phyloP scores from a whole-genome alignment of 2,888 invertebrate genomes.

The Ichneumon xanthorius region DNA sequence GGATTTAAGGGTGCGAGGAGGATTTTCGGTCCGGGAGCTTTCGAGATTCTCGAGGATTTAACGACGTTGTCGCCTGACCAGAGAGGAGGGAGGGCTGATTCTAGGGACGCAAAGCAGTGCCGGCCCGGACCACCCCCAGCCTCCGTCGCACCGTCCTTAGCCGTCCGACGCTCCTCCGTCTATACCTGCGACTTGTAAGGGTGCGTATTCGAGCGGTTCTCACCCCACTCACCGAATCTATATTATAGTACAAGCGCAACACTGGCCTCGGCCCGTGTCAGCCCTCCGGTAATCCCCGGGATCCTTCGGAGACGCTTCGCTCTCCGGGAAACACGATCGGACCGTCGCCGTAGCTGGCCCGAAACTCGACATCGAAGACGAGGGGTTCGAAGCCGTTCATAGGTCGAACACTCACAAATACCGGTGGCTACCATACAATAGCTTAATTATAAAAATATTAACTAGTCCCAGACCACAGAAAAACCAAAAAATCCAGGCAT shows the following conservation, averaged over 20 bases:
- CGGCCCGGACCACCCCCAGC: not conserved
- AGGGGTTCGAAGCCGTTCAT: not conserved
- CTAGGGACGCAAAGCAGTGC: constrained; percentile 30
- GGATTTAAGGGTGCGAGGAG: constrained; percentile 67
- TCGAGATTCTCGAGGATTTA: constrained; percentile 77
- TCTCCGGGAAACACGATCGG: constrained; percentile 81
- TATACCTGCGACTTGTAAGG: not conserved
- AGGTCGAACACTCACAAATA: no score
- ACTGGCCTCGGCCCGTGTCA: constrained; percentile 77
- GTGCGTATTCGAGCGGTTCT: constrained; percentile 4
- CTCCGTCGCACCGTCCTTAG: constrained; percentile 6
- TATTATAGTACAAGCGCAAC: constrained; percentile 70
- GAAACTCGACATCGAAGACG: not conserved
- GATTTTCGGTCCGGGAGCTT: constrained; percentile 69
- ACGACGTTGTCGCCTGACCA: constrained; percentile 69
- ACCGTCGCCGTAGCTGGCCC: constrained; percentile 54
- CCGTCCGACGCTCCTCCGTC: constrained; percentile 1
- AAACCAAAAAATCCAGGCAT: no score
- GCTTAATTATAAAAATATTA: no score
- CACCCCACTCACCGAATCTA: constrained; percentile 1
- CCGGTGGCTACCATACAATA: no score
- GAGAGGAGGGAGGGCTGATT: not conserved
- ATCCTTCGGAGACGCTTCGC: constrained; percentile 78
- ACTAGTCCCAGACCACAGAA: no score
- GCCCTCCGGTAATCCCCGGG: constrained; percentile 79